Evolutionary conservation across 2,888 invertebrate genomes (phyloP).

Genomic region (Drosophila bunnanda): DNA sequence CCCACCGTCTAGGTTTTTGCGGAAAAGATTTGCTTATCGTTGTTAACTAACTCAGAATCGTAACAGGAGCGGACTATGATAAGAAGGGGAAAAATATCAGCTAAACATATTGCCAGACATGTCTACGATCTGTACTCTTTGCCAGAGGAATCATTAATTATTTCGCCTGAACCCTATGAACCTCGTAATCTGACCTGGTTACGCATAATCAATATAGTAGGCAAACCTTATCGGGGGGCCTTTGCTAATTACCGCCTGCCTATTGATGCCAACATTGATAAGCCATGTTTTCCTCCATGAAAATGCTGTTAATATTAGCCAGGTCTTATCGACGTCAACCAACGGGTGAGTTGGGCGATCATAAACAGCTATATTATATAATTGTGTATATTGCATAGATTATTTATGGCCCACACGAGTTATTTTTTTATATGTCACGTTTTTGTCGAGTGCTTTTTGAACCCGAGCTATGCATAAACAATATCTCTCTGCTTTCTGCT

Average conservation of each 20-base stretch:
- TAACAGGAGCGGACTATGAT: constrained; percentile 20
- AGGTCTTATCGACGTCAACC: constrained; percentile 44
- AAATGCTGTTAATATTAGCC: constrained; percentile 27
- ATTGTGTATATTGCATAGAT: not conserved
- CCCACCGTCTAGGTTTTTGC: constrained; percentile 1
- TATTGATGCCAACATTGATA: constrained; percentile 48
- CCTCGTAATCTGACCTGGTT: constrained; percentile 9
- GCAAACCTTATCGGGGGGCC: constrained; percentile 25
- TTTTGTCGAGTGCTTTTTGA: constrained; percentile 56
- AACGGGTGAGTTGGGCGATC: constrained; percentile 4
- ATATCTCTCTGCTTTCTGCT: not conserved
- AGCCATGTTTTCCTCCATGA: constrained; percentile 21
- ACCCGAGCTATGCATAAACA: constrained; percentile 13
- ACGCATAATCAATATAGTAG: not conserved
- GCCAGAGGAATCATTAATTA: not conserved
- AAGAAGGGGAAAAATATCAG: not conserved
- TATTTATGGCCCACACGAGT: constrained; percentile 36
- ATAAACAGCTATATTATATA: constrained; percentile 4
- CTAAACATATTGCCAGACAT: not conserved
- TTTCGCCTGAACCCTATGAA: not conserved
- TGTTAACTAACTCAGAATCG: not conserved
- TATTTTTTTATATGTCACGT: constrained; percentile 53
- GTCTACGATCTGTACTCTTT: not conserved
- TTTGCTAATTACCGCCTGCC: constrained; percentile 20
- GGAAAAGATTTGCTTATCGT: constrained; percentile 27